A percentile compares a stretch with the other conserved stretches of the same genome.
These are phyloP conservation scores for Pycnonotus jocosus DNA, from an alignment of 2,113 vertebrate genomes.

Conservation along the genomic window DNA sequence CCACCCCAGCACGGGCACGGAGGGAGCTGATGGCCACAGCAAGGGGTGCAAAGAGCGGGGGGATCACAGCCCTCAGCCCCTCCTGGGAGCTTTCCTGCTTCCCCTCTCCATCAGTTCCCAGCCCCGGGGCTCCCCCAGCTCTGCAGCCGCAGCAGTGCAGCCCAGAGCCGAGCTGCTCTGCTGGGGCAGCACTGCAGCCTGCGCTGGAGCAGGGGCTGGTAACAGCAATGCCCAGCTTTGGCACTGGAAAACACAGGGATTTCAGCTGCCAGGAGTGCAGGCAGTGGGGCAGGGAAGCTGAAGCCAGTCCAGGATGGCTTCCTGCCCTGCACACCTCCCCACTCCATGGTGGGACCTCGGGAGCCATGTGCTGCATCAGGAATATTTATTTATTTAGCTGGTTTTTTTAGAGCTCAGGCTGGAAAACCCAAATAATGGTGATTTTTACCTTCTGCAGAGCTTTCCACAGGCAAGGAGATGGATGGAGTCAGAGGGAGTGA, in stretches of 20 bases:
- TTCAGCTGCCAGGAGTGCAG: background rate
- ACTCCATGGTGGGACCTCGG: background rate
- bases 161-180: background rate
- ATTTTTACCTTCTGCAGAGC: background rate
- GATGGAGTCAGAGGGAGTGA: background rate
- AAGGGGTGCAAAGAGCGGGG: background rate
- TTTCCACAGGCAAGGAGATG: background rate
- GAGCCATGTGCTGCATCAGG: background rate
- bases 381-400: background rate
- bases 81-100: background rate
- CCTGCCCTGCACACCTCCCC: background rate
- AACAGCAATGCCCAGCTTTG: background rate
- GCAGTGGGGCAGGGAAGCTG: background rate
- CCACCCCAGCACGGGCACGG: background rate
- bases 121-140: too few species aligned
- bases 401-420: background rate
- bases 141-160: background rate
- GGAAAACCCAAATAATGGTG: background rate
- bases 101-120: background rate
- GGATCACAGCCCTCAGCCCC: rapidly evolving
- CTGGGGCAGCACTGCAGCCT: background rate
- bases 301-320: background rate
- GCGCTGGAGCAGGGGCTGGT: background rate
- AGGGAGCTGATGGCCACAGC: background rate
- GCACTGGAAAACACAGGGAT: background rate